A percentile compares a stretch with the other conserved stretches of the same genome.
Conservation (phyloP, 2,888 invertebrate species). For the Nemotelus nigrinus region DNA sequence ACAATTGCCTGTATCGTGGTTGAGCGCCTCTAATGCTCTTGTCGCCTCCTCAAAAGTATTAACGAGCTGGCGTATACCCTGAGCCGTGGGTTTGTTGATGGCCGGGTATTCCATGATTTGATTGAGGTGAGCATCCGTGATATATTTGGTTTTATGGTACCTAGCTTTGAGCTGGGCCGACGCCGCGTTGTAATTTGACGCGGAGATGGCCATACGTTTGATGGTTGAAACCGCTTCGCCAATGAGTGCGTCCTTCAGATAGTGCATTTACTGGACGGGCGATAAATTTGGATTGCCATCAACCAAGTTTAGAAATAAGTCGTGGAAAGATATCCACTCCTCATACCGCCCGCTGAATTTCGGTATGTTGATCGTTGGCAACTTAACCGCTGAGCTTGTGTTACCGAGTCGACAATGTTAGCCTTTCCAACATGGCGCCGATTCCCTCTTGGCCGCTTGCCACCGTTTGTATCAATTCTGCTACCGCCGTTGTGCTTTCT, state of each 20-base stretch:
- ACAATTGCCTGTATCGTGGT: too few relatives aligned
- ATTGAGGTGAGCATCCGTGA: constrained; percentile 1
- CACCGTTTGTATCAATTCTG: too few relatives aligned
- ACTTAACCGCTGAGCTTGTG: too few relatives aligned
- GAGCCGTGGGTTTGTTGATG: not conserved
- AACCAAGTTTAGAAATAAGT: not conserved
- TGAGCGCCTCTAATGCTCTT: too few relatives aligned
- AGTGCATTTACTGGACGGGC: not conserved
- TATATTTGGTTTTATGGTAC: constrained; percentile 6
- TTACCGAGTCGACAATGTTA: too few relatives aligned
- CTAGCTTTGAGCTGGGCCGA: not conserved
- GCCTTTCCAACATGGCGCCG: too few relatives aligned
- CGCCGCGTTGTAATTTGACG: constrained; percentile 5
- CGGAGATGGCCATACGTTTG: constrained; percentile 9
- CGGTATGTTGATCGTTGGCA: not conserved
- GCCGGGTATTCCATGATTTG: constrained; percentile 13
- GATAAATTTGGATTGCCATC: not conserved
- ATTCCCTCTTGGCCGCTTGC: too few relatives aligned
- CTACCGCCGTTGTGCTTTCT: too few relatives aligned
- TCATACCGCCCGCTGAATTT: too few relatives aligned
- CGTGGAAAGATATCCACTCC: too few relatives aligned
- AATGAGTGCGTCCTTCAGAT: not conserved
- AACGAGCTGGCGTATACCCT: constrained; percentile 4
- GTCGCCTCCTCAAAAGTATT: not conserved
- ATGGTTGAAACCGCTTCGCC: constrained; percentile 18